These are phyloP conservation scores for Gobio occitaniae DNA, from an alignment of 2,797 vertebrate genomes.

Conservation along the genomic window DNA sequence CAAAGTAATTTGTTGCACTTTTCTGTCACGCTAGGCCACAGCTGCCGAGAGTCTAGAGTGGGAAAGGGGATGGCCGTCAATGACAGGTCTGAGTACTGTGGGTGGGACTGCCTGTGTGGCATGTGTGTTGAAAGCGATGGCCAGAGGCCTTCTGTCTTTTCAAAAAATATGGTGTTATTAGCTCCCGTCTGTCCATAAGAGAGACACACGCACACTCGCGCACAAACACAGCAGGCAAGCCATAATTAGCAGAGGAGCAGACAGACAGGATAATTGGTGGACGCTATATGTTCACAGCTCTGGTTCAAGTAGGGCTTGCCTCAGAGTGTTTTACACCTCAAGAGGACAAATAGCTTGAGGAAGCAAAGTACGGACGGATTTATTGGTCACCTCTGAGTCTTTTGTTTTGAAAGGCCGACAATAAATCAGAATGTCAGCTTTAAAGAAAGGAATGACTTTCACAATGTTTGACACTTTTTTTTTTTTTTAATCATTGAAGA, in stretches of 20 bases:
- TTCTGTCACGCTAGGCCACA: slow-evolving; percentile 70
- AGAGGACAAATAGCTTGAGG: slow-evolving; percentile 78
- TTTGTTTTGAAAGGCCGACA: slow-evolving; percentile 77
- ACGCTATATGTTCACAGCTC: slow-evolving; percentile 77
- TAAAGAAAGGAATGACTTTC: slow-evolving; percentile 60
- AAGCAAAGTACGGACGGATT: slow-evolving; percentile 76
- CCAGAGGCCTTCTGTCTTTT: slow-evolving; percentile 77
- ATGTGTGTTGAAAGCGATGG: slow-evolving; percentile 77
- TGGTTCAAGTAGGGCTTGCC: slow-evolving; percentile 80
- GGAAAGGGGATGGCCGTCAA: slow-evolving; percentile 74
- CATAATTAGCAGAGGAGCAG: slow-evolving; percentile 74
- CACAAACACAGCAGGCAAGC: slow-evolving; percentile 78
- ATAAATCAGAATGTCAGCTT: slow-evolving; percentile 72
- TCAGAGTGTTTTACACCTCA: slow-evolving; percentile 79
- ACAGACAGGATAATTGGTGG: slow-evolving; percentile 82
- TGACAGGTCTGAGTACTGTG: slow-evolving; percentile 78
- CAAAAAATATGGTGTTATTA: slow-evolving; percentile 79
- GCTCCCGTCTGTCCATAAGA: slow-evolving; percentile 77
- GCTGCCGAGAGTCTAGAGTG: slow-evolving; percentile 71
- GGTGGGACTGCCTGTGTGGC: slow-evolving; percentile 81
- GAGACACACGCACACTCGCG: slow-evolving; percentile 24
- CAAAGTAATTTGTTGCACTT: slow-evolving; percentile 59
- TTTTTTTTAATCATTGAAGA: not conserved
- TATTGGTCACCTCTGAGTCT: slow-evolving; percentile 76
- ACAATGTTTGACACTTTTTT: slow-evolving; percentile 49